Evolutionary conservation across 30 jellyfish, hydroid and myxozoan genomes (phyloP).

Genomic region (Turritopsis dohrnii): DNA sequence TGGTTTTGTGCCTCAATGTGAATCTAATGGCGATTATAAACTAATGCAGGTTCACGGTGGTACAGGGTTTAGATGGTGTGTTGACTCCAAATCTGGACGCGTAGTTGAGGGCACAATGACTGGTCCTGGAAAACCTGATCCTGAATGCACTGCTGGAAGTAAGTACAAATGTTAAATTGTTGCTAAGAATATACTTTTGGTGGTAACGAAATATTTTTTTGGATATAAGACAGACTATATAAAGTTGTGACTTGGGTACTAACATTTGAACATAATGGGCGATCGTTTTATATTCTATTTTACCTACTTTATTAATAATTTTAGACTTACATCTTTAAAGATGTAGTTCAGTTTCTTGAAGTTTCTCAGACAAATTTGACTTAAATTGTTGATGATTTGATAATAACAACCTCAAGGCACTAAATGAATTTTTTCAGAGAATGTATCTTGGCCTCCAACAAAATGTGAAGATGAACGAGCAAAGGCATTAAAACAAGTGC

Average conservation of each 20-base stretch:
- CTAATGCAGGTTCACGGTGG: slow-evolving; percentile 27
- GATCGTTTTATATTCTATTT: too few relatives aligned
- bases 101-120: slow-evolving; percentile 24
- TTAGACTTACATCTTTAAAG: too few relatives aligned
- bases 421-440: neutral
- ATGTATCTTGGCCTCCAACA: neutral
- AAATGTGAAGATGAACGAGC: slow-evolving; percentile 30
- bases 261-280: too few relatives aligned
- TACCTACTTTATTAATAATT: too few relatives aligned
- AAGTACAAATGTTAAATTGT: too few relatives aligned
- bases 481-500: neutral
- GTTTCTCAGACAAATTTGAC: neutral
- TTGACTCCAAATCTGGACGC: slow-evolving; percentile 26
- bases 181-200: too few relatives aligned
- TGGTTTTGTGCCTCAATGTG: slow-evolving; percentile 24
- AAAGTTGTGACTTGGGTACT: too few relatives aligned
- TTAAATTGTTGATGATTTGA: neutral
- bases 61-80: slow-evolving; percentile 36
- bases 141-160: slow-evolving; percentile 11
- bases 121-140: slow-evolving; percentile 23
- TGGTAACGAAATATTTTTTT: too few relatives aligned
- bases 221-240: too few relatives aligned
- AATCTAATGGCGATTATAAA: slow-evolving; percentile 18
- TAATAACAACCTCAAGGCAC: neutral
- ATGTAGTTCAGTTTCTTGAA: neutral